Base-by-base conservation (phyloP, 2,888 invertebrate genomes). In the Stegana nigrithorax region DNA sequence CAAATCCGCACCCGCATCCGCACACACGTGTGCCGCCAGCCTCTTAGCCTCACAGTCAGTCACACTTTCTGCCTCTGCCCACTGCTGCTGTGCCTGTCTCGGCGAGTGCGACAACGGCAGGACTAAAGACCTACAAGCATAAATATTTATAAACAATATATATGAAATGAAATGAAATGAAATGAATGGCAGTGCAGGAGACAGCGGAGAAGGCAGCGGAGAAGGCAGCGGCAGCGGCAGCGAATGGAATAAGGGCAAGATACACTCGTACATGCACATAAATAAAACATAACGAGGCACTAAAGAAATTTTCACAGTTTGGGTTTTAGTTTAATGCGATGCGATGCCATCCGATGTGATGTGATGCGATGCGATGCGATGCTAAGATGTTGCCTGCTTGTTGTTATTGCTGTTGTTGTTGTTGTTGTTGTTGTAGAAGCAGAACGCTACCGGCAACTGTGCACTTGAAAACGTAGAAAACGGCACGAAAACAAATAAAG, bases 221-320 rank as follows among this genome's bases (percentile, higher is more conserved):
- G n/a, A n/a, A n/a, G n/a, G n/a, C n/a, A n/a, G n/a, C n/a, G n/a
- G n/a, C n/a, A n/a, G n/a, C n/a, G n/a, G n/a, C n/a, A n/a, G n/a
- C n/a, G n/a, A n/a, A n/a, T n/a, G n/a, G n/a, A n/a, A n/a, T n/a
- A n/a, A n/a, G n/a, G n/a, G n/a, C n/a, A n/a, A n/a, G 67, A 64
- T 62, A 72, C 72, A 75, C 73, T 75, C 78, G 72, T 8, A 26
- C 72, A 74, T 73, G n/a, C n/a, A n/a, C 78, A 78, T 78, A 80
- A 80, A 80, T 75, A 80, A 80, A 80, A 78, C 76, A 78, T 78
- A 75, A 75, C 76, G 67, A 63, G 65, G 50, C 50, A 50, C 26
- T 26, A 53, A 53, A 53, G 51, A 32, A 17, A 53, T 53, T 27
- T 53, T 53, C 51, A 53, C 51, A 53, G 51, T 53, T 53, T 53